Base-by-base conservation (phyloP, 2,888 invertebrate genomes). In the Tenthredo livida region DNA sequence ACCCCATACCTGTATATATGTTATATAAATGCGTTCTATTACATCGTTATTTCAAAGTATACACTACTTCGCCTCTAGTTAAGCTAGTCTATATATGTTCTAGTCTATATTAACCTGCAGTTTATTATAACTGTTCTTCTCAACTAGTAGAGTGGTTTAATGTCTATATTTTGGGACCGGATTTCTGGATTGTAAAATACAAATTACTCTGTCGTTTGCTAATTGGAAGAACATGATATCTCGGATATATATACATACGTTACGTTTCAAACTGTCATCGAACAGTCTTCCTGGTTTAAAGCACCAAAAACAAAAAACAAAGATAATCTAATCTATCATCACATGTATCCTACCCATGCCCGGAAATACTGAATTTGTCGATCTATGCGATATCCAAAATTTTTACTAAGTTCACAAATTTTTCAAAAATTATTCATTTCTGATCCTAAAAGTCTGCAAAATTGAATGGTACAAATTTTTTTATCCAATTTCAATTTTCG, bases 161-260 rank as follows among this genome's bases (percentile, higher is more conserved):
- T 77, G 75, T 84, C 75, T 84, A 73, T 75, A 61, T 84, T 75
- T 75, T 58, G 84, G 75, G 40, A 84, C 84, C 84, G 84, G 84
- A 84, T 84, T 84, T 84, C 84, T 84, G 84, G 84, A 58, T 75
- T 84, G 58, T 84, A 75, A 58, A 75, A 73, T 72, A 77, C 75
- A 77, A 84, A 61, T 73, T 37, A 40, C 61, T 61, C 21, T 40
- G 58, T 77, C 75, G 84, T 75, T 75, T 54, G 37, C 61, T 75
- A 77, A 84, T 84, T 84, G 75, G 61, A 25, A 43, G n/a, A 61
- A 80, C 17, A 17, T 33, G 25, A 17, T 33, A 50, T n/a, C 43
- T 75, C n/a, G 73, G n/a, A 61, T 61, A 61, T 29, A 61, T 61
- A 54, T 54, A 54, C 54, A n/a, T 9, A 2, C 47, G 2, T 29